Base-by-base conservation (phyloP, 1,140 invertebrate genomes). In the Papilio machaon region DNA sequence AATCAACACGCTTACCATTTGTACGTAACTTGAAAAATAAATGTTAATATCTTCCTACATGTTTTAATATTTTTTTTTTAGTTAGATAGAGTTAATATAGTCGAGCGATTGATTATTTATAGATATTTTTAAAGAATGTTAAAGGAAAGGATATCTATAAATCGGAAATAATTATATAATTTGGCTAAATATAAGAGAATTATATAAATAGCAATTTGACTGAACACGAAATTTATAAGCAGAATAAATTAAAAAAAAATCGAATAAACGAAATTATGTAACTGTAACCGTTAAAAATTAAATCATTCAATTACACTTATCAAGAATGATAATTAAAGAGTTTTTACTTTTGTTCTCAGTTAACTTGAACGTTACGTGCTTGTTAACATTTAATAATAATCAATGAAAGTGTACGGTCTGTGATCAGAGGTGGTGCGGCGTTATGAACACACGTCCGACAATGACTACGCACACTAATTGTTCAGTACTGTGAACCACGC, bases 321-420 rank as follows among this genome's bases (percentile, higher is more conserved):
- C 8, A 64, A 11, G 11, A 67, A 67, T 67, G 64, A 17, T 67
- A 70, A 70, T 70, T 30, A 30, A 11, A 17, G 17, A 35, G 11
- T 13, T 70, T 70, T 70, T 70, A 70, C 64, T 70, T 70, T 70
- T 70, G 64, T 70, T 38, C 64, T 70, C 64, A 70, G 23, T 70
- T 70, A 70, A 70, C 30, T 70, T 70, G 13, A 70, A 70, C 60
- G 60, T 64, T 30, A 64, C 64, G 23, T 30, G 13, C 10, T 76
- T 52, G 43, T 76, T 52, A 75, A 74, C 70, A 35, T 9, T 43
- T 74, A 43, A 54, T 52, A 47, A 30, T 47, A 75, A n/a, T 75
- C 13, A 35, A 76, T 76, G 74, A 76, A 76, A 35, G 64, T 76
- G 47, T 75, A 47, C 47, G 73, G 46, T 76, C 46, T 76, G 74